phyloP scores from a whole-genome alignment of 2,888 invertebrate species.

The Bugulina stolonifera region DNA sequence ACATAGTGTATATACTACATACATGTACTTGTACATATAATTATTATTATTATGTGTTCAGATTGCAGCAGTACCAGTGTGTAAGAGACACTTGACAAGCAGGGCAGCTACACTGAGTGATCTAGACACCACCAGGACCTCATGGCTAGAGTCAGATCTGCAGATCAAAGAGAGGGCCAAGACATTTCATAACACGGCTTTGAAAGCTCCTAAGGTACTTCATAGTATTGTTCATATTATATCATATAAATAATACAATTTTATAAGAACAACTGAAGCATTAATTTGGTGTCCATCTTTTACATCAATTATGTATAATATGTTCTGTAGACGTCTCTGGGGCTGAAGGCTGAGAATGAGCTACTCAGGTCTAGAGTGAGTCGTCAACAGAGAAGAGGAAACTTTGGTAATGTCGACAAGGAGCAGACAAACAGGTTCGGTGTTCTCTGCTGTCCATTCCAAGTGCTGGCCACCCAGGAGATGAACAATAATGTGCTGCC shows the following conservation, averaged over 20 bases:
- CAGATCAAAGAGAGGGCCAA: constrained; percentile 24
- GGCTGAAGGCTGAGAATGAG: constrained; percentile 40
- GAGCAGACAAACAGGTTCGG: constrained; percentile 41
- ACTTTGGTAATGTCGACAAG: constrained; percentile 38
- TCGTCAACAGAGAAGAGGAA: constrained; percentile 37
- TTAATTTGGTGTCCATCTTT: too few relatives aligned
- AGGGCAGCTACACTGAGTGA: constrained; percentile 18
- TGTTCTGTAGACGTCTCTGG: constrained; percentile 47
- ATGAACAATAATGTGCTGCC: constrained; percentile 40
- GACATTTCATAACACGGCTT: constrained; percentile 8
- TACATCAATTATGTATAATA: too few relatives aligned
- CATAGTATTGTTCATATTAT: too few relatives aligned
- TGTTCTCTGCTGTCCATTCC: constrained; percentile 46
- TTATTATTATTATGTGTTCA: too few relatives aligned
- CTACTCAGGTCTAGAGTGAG: constrained; percentile 38
- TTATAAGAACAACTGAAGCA: too few relatives aligned
- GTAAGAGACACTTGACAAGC: neutral
- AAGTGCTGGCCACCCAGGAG: constrained; percentile 40
- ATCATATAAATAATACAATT: too few relatives aligned
- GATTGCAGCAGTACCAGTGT: neutral
- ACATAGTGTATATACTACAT: too few relatives aligned
- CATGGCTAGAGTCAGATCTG: constrained; percentile 20
- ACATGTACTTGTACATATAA: too few relatives aligned
- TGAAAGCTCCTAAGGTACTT: constrained; percentile 1
- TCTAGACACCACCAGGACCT: neutral